Evolutionary conservation across 92 coral and sea anemone genomes (phyloP), one percentile per base, ranked within the genome.

Genomic region (Paramuricea clavata): DNA sequence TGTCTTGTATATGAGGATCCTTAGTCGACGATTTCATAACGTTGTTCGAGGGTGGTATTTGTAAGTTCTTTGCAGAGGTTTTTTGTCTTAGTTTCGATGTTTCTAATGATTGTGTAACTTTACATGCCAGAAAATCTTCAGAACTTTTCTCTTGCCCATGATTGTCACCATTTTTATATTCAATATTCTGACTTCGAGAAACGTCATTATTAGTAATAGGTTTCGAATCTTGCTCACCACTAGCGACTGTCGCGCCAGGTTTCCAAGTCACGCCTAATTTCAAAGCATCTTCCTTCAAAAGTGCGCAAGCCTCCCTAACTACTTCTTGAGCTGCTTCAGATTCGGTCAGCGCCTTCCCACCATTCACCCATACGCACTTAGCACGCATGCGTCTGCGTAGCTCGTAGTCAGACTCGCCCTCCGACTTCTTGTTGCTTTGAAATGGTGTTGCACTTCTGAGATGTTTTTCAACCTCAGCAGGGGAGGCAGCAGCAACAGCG

Each of bases 301-400:
- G 88, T 44, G 88, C 87, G 41, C 92, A 85, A 0, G 99, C 99
- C 82, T 97, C 98, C 26, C 12, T 33, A 10, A 97, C 87, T 30
- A 97, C 91, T 17, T 91, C 81, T 60, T 62, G 89, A 13, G 98
- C 94, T 3, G 98, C 99, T 35, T 87, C 95, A 21, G 76, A 86
- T 67, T 93, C 97, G 31, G 98, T 93, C 34, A 97, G 87, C 3
- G 94, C 99, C 56, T 88, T 65, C 47, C 92, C 82, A 6, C 98
- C 99, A 15, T 95, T 94, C 30, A 97, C 98, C 99, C 99, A 94
- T 43, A 97, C 87, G 54, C 95, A 95, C 19, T 98, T 93, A 6
- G 98, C 97, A 33, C 88, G 94, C 32, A 87, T 91, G 23, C 99
- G 78, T 27, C 93, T 93, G 12, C 84, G 88, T 26, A 93, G 94